Evolutionary conservation across 2,797 vertebrate species (phyloP), one percentile per base, ranked within the genome.

Genomic region (Cheirogaleus major): DNA sequence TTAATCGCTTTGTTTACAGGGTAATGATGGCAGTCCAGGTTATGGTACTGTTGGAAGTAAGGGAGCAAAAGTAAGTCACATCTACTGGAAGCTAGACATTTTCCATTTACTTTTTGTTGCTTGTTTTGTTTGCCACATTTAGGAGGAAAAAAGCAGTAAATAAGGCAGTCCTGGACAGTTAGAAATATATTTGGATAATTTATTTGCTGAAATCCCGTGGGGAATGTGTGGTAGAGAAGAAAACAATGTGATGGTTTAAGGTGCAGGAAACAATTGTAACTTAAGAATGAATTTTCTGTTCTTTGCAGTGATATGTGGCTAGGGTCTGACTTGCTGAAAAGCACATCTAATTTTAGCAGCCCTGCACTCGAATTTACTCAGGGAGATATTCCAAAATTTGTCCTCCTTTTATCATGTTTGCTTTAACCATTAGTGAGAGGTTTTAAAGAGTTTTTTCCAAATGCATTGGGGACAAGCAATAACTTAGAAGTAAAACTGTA

Each of bases 51-150:
- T 11, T 2, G 98, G 98, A 22, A 94, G 27, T 11, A 98, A 97
- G 97, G 98, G 98, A 79, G 76, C 82, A 79, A 98, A 98, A 97
- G 98, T 98, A 97, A 97, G 83, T 63, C 9, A 23, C 1, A 5
- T 1, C 7, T 9, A 1, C 59, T 5, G 41, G 50, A 76, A 57
- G 52, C 35, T 18, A 23, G 38, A 27, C 18, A 14, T 41, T 93
- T 35, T 52, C 50, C n/a, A 0, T 32, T 89, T 41, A 2, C 18
- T 91, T 88, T 48, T 50, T 69, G 7, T 61, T 80, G 38, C 7
- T 91, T 63, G n/a, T 69, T 57, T 79, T 41, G 4, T 73, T 67
- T 59, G 18, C 12, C 18, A 22, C 50, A 38, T n/a, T 57, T 30
- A 70, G 59, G 15, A 73, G 14, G 45, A n/a, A 63, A 72, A 27